Conservation (phyloP, 2,888 invertebrate species). For the Baccha elongata region DNA sequence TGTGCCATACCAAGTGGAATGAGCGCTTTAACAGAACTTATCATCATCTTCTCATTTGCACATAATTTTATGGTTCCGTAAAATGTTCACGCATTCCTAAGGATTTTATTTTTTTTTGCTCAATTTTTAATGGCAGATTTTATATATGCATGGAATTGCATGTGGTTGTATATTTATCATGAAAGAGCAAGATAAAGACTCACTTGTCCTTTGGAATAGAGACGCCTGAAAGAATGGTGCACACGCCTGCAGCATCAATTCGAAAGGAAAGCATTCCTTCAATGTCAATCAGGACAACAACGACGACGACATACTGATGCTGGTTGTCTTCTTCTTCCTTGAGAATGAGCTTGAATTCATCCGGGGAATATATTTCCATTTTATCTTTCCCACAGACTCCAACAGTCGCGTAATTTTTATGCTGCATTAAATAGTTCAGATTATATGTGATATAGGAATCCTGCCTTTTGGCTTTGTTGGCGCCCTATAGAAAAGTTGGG, state of each 20-base stretch:
- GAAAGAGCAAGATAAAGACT: conserved; percentile 21
- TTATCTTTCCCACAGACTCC: conserved; percentile 33
- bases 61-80: conserved; percentile 62
- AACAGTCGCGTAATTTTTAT: conserved; percentile 56
- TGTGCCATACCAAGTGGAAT: conserved; percentile 62
- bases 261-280: conserved; percentile 37
- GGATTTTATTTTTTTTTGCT: background rate
- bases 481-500: conserved; percentile 15
- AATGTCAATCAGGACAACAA: conserved; percentile 42
- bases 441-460: conserved; percentile 29
- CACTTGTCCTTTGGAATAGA: conserved; percentile 24
- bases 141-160: conserved; percentile 1
- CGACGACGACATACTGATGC: background rate
- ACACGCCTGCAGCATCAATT: conserved; percentile 37
- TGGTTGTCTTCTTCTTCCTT: background rate
- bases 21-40: conserved; percentile 54
- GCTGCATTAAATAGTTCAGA: conserved; percentile 48
- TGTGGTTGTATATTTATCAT: background rate
- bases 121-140: conserved; percentile 21
- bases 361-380: conserved; percentile 40
- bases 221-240: conserved; percentile 40
- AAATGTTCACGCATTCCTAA: conserved; percentile 54
- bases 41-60: conserved; percentile 69
- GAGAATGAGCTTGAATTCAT: conserved; percentile 38
- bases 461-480: conserved; percentile 6